Evolutionary conservation across 2,888 invertebrate genomes (phyloP), one percentile per base, ranked within the genome.

Genomic region (Leptinotarsa rubiginosa): DNA sequence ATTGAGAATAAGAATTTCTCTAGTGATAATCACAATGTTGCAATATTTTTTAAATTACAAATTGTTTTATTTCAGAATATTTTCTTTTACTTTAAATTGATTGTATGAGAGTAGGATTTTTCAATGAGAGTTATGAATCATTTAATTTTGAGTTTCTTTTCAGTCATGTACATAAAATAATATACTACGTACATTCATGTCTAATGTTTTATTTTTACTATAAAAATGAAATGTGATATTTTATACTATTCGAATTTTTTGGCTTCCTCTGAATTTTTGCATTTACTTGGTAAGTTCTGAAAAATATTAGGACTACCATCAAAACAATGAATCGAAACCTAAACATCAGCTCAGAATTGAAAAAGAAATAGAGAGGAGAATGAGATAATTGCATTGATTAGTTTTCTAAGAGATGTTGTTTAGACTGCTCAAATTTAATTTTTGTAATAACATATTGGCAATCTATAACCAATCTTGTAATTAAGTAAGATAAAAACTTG

Each of bases 201-300:
- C 85, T 85, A 86, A 84, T 83, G 79, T 78, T 81, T 81, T 81
- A 80, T 81, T 82, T 84, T 85, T 84, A 85, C 83, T 85, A 83
- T 85, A 84, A 83, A 86, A 86, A 85, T 85, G 80, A 86, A 85
- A 87, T 88, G 87, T 88, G 87, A 88, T 88, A 88, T 87, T 88
- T 88, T 87, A 86, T 87, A 88, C 87, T 87, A 85, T 86, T 86
- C 86, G 85, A 82, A 81, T 82, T 84, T 83, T 87, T 86, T 86
- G 86, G 84, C 83, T 85, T 84, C 85, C 87, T 87, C 86, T 86
- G 86, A 86, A 85, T 84, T 85, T 4, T 78, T 77, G 82, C 82
- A 82, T 82, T 82, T 82, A 82, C 75, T 75, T 75, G 75, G 73
- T 75, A 74, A 71, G 70, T 75, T 73, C 69, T 68, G 47, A 64